Conservation (phyloP, 2,797 vertebrate species). For the Scolopax rusticola region DNA sequence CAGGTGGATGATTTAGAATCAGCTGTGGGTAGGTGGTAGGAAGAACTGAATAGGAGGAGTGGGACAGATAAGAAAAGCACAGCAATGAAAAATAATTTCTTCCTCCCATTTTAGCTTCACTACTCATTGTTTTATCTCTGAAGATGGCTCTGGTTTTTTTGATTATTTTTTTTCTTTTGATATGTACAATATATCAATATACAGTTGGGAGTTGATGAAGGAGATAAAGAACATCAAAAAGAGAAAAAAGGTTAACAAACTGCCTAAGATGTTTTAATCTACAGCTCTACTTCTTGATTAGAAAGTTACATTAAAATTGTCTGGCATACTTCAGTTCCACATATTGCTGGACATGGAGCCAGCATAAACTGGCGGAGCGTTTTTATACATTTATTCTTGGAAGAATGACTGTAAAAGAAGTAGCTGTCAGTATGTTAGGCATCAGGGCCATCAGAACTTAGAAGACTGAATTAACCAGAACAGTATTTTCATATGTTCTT, state of each 20-base stretch:
- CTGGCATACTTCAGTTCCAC: background rate
- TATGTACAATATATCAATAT: background rate
- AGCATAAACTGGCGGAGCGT: background rate
- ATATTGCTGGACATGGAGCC: background rate
- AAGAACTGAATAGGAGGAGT: constrained; percentile 14
- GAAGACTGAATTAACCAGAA: background rate
- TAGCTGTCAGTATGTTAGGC: background rate
- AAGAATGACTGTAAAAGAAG: background rate
- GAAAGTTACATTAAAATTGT: background rate
- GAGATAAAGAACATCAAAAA: background rate
- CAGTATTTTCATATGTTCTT: background rate
- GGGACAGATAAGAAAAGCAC: background rate
- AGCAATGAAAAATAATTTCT: constrained; percentile 8
- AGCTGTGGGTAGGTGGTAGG: background rate
- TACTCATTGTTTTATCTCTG: background rate
- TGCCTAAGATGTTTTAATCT: background rate
- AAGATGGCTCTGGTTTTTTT: background rate
- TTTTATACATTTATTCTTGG: background rate
- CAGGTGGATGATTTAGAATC: constrained; percentile 20
- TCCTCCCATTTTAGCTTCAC: background rate
- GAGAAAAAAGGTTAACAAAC: background rate
- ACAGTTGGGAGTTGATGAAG: background rate
- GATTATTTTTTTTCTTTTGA: background rate
- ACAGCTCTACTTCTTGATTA: background rate
- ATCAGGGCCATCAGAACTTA: background rate